These are phyloP conservation scores for Proales similis DNA, from an alignment of 1,140 invertebrate species.

Conservation along the genomic window DNA sequence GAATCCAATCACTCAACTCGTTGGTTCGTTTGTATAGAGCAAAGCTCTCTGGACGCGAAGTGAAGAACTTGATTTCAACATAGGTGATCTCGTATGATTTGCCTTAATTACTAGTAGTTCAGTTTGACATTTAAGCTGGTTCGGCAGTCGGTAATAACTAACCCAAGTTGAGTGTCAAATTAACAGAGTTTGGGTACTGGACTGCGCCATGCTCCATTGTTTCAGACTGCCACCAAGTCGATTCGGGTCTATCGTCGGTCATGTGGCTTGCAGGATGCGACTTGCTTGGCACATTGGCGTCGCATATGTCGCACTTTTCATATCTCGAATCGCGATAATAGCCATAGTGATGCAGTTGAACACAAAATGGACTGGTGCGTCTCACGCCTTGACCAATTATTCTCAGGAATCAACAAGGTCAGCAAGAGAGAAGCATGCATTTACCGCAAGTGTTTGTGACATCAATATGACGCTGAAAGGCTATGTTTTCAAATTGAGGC, in stretches of 20 bases:
- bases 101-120: too few relatives aligned
- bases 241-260: constrained; percentile 68
- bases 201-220: constrained; percentile 89
- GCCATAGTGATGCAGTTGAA: constrained; percentile 17
- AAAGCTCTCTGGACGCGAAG: constrained; percentile 90
- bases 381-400: neutral
- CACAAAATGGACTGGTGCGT: too few relatives aligned
- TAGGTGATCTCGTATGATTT: constrained; percentile 97
- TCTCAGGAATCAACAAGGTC: constrained; percentile 39
- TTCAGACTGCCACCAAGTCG: constrained; percentile 97
- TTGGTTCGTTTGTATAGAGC: constrained; percentile 78
- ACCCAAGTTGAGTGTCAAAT: constrained; percentile 78
- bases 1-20: constrained; percentile 75
- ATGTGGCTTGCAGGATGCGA: constrained; percentile 70
- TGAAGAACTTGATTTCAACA: constrained; percentile 81
- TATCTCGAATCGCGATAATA: neutral
- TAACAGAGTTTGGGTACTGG: constrained; percentile 79
- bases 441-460: constrained; percentile 91
- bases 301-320: constrained; percentile 18
- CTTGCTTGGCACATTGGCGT: constrained; percentile 11
- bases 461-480: constrained; percentile 75
- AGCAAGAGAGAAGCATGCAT: too few relatives aligned
- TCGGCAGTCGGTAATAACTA: constrained; percentile 55
- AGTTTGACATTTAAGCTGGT: neutral
- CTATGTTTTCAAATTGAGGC: constrained; percentile 90